Evolutionary conservation across 2,113 vertebrate species (phyloP), one percentile per base, ranked within the genome.

Genomic region (Himantopus leucocephalus): DNA sequence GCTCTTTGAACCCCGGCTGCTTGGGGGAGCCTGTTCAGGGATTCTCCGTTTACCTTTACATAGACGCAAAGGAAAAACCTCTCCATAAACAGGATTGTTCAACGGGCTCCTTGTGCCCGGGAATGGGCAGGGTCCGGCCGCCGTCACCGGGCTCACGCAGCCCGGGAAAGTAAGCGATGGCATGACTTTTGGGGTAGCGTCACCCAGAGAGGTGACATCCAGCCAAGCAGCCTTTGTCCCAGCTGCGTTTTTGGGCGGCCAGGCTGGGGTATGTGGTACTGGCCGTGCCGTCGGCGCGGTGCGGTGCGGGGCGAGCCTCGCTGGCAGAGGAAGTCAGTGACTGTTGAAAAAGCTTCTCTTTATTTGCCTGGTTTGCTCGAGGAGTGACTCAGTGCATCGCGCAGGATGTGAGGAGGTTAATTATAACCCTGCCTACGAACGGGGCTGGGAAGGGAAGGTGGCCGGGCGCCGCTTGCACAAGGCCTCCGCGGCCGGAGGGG

Each of bases 351-450:
- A 94, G 85, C 90, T 70, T 73, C 43, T 70, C 56, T 85, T 56
- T 75, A 13, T 94, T 86, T 66, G 13, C 52, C 12, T 1, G 35
- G 2, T 71, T 56, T 3, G 60, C 50, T 14, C 14, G 62, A 53
- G 75, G 58, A 81, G 88, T 81, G 96, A 96, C 74, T 97, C 97
- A 96, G 92, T 66, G 85, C 53, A 37, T 72, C 43, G 78, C 5
- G 70, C 94, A 94, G 96, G 95, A 97, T 96, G 93, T 75, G 94
- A 91, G 91, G 85, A 88, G 94, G 96, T 88, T 96, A 93, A 96
- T 96, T 96, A 95, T 90, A 94, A 91, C 96, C 90, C 82, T 34
- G 90, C 94, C 62, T 64, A 7, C 6, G 16, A 56, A 18, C 24
- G 2, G 50, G 37, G 58, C 47, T 58, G 50, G 58, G 48, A 34